Conservation (phyloP, 37 sponge, comb jelly and placozoan species). For the Aphrocallistes beatrix region DNA sequence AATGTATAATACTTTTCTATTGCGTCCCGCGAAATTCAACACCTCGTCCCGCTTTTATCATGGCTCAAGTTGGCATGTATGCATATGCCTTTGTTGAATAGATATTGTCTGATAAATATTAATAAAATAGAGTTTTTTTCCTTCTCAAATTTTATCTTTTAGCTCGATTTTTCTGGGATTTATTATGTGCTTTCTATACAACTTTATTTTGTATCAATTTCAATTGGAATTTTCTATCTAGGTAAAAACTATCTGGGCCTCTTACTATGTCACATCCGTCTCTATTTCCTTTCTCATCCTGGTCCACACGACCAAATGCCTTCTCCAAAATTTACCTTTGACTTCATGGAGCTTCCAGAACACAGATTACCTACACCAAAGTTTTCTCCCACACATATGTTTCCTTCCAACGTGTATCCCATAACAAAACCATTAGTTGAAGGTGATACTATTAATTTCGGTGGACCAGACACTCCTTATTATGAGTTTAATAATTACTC, state of each 20-base stretch:
- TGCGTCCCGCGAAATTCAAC: too few relatives aligned
- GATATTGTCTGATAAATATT: too few relatives aligned
- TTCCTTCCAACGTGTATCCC: not conserved
- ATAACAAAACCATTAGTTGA: not conserved
- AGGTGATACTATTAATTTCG: not conserved
- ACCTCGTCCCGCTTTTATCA: too few relatives aligned
- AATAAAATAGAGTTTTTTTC: too few relatives aligned
- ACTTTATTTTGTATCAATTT: too few relatives aligned
- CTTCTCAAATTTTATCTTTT: too few relatives aligned
- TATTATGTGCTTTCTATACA: too few relatives aligned
- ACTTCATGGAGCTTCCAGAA: not conserved
- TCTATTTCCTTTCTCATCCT: not conserved
- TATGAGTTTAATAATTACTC: not conserved
- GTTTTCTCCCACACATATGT: not conserved
- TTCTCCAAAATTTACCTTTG: not conserved
- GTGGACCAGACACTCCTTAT: not conserved
- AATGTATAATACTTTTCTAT: too few relatives aligned
- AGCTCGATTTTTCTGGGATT: too few relatives aligned
- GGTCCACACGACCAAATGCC: not conserved
- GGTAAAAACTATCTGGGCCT: conserved; percentile 1
- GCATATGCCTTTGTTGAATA: too few relatives aligned
- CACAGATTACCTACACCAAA: not conserved
- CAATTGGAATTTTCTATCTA: not conserved
- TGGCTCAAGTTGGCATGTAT: too few relatives aligned
- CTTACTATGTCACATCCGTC: not conserved